Evolutionary conservation across 2,113 vertebrate genomes (phyloP).

Genomic region (crab-eating macaque (Macaca fascicularis)): DNA sequence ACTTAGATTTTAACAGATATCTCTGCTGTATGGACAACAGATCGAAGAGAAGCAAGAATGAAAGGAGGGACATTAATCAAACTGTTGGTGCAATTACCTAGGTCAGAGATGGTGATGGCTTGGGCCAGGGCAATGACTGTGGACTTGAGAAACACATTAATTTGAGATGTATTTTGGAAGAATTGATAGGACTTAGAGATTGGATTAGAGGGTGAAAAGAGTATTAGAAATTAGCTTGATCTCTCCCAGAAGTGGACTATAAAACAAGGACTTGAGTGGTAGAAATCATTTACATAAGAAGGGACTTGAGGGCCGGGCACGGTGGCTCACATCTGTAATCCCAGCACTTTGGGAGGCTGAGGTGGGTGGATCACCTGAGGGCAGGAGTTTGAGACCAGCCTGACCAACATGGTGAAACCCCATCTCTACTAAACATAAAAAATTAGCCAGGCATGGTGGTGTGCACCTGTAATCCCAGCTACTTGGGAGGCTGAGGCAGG

Average conservation of each 20-base stretch:
- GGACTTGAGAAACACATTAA: not conserved
- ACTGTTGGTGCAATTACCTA: not conserved
- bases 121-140: not conserved
- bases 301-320: no score
- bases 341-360: no score
- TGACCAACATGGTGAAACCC: no score
- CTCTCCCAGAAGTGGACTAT: not conserved
- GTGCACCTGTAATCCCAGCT: no score
- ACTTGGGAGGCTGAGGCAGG: no score
- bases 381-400: no score
- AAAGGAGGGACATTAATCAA: not conserved
- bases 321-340: no score
- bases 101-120: not conserved
- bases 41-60: not conserved
- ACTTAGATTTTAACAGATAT: not conserved
- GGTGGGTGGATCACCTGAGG: no score
- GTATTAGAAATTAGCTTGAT: not conserved
- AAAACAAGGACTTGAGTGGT: not conserved
- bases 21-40: not conserved
- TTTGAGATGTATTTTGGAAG: not conserved
- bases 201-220: not conserved
- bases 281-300: not conserved
- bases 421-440: no score
- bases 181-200: not conserved
- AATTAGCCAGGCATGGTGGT: no score